Percentiles rank a stretch among this genome's conserved stretches.
phyloP scores from a whole-genome alignment of 2,888 invertebrate species.

The Diaprepes abbreviatus region DNA sequence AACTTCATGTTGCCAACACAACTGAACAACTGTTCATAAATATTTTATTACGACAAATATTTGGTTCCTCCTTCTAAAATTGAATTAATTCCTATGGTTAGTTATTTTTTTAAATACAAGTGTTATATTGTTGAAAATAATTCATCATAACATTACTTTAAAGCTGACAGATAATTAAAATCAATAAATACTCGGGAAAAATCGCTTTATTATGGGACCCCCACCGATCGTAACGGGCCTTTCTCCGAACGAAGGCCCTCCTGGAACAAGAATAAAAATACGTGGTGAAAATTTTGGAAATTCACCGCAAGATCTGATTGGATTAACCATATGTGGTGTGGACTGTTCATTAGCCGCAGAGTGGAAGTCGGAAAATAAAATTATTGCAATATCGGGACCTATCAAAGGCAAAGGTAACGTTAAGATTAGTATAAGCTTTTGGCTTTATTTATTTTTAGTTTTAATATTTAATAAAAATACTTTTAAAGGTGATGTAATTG shows the following conservation, averaged over 20 bases:
- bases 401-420: conserved; percentile 72
- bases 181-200: background rate
- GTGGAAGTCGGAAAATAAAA: conserved; percentile 98
- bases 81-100: too few species aligned
- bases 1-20: background rate
- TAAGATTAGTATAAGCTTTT: background rate
- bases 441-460: conserved; percentile 69
- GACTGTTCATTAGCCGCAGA: conserved; percentile 96
- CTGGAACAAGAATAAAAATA: conserved; percentile 94
- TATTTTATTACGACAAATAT: background rate
- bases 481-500: conserved; percentile 84
- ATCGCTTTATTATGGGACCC: conserved; percentile 72
- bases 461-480: conserved; percentile 82
- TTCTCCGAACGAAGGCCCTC: conserved; percentile 98
- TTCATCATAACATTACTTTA: too few species aligned
- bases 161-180: too few species aligned
- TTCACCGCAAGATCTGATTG: conserved; percentile 87
- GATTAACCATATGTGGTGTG: conserved; percentile 93
- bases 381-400: conserved; percentile 94
- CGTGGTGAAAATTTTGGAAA: conserved; percentile 95
- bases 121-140: too few species aligned
- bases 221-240: conserved; percentile 95
- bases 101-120: too few species aligned
- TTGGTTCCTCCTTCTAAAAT: too few species aligned
- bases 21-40: conserved; percentile 24